Evolutionary conservation across 23 tunicate species (phyloP).

Genomic region (Pegea sp.): DNA sequence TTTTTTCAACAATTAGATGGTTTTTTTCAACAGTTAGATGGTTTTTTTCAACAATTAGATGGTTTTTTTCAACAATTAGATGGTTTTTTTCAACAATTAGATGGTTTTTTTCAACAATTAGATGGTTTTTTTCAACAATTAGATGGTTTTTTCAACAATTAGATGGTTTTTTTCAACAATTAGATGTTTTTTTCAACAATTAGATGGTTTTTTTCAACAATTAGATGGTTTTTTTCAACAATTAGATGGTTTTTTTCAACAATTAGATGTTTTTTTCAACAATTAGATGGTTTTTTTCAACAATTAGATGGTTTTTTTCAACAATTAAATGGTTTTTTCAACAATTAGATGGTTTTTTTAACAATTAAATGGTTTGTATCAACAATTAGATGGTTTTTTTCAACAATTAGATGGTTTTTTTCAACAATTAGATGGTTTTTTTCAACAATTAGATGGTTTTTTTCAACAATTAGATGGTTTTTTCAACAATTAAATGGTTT

Average conservation of each 20-base stretch:
- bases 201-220: conserved; percentile 25
- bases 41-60: conserved; percentile 27
- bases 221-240: not conserved
- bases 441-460: not conserved
- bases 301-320: conserved; percentile 4
- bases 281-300: conserved; percentile 12
- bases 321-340: conserved; percentile 7
- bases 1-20: conserved; percentile 28
- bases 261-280: not conserved
- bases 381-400: too few species aligned
- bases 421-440: conserved; percentile 16
- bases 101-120: not conserved
- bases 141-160: not conserved
- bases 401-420: not conserved
- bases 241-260: conserved; percentile 21
- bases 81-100: conserved; percentile 26
- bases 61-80: not conserved
- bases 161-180: conserved; percentile 26
- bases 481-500: not conserved
- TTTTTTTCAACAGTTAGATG: not conserved
- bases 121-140: conserved; percentile 26
- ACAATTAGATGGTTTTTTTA: conserved; percentile 7
- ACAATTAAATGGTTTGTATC: not conserved
- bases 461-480: conserved; percentile 22
- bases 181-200: not conserved